Evolutionary conservation across 2,888 invertebrate genomes (phyloP).

Genomic region (Leucophora obtusa): DNA sequence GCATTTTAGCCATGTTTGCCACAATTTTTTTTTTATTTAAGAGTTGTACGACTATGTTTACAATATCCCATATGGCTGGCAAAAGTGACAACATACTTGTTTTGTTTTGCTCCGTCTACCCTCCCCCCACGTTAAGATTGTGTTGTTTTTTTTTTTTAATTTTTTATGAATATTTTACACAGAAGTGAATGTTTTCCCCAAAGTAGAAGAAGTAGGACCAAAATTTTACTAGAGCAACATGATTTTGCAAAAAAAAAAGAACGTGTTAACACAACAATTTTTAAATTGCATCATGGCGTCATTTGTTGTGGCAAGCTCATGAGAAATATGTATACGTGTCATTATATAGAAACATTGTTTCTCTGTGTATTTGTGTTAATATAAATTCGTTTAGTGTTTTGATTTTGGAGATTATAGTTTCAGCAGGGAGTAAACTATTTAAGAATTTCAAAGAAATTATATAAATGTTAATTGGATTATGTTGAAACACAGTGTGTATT

Average conservation of each 20-base stretch:
- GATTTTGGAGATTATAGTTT: constrained; percentile 22
- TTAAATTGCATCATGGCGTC: constrained; percentile 48
- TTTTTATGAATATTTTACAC: too few relatives aligned
- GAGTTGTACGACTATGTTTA: background rate
- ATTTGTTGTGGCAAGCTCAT: background rate
- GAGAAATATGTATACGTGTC: constrained; percentile 17
- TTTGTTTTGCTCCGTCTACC: constrained; percentile 1
- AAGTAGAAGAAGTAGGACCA: background rate
- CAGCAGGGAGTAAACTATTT: background rate
- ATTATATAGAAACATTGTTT: constrained; percentile 12
- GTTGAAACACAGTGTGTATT: too few relatives aligned
- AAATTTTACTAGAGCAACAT: constrained; percentile 13
- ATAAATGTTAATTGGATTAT: background rate
- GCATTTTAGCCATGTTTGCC: constrained; percentile 27
- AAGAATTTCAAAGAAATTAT: background rate
- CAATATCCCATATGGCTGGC: constrained; percentile 38
- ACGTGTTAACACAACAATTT: constrained; percentile 37
- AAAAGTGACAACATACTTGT: constrained; percentile 27
- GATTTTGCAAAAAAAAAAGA: constrained; percentile 11
- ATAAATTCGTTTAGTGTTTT: constrained; percentile 34
- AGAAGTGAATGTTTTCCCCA: background rate
- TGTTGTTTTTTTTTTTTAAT: constrained; percentile 40
- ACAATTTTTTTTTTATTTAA: constrained; percentile 2
- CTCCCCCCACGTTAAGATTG: background rate
- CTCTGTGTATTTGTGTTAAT: constrained; percentile 16